phyloP scores from a whole-genome alignment of 2,888 invertebrate species.

The Odontomyia ornata region DNA sequence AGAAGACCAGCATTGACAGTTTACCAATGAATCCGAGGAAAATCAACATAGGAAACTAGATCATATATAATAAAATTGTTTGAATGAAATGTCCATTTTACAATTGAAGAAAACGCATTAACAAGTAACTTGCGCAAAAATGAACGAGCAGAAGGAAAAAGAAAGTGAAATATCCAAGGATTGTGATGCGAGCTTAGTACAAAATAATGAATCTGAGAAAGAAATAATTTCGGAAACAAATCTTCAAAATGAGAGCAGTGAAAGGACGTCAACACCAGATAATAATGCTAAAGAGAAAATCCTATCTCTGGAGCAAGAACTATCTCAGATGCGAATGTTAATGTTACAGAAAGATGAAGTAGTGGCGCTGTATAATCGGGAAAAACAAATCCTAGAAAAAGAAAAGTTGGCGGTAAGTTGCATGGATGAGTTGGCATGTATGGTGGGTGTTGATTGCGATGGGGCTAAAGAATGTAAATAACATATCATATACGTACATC shows the following conservation, averaged over 20 bases:
- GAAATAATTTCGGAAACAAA: not conserved
- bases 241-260: slow-evolving; percentile 16
- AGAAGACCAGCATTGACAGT: too few species aligned
- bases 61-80: too few species aligned
- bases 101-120: too few species aligned
- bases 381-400: slow-evolving; percentile 61
- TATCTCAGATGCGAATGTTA: slow-evolving; percentile 54
- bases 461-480: not conserved
- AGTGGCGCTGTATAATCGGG: slow-evolving; percentile 59
- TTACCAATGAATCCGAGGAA: too few species aligned
- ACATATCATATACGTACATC: not conserved
- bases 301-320: slow-evolving; percentile 43
- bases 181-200: not conserved
- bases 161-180: not conserved
- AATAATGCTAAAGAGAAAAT: not conserved
- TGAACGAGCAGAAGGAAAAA: too few species aligned
- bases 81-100: too few species aligned
- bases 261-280: not conserved
- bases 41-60: too few species aligned
- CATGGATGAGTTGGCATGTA: slow-evolving; percentile 28
- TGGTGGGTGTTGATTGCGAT: not conserved
- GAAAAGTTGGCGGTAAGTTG: slow-evolving; percentile 59
- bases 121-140: too few species aligned
- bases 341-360: slow-evolving; percentile 61
- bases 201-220: not conserved